Evolutionary conservation across 2,797 vertebrate genomes (phyloP).

Genomic region (Syngnathus rostellatus): DNA sequence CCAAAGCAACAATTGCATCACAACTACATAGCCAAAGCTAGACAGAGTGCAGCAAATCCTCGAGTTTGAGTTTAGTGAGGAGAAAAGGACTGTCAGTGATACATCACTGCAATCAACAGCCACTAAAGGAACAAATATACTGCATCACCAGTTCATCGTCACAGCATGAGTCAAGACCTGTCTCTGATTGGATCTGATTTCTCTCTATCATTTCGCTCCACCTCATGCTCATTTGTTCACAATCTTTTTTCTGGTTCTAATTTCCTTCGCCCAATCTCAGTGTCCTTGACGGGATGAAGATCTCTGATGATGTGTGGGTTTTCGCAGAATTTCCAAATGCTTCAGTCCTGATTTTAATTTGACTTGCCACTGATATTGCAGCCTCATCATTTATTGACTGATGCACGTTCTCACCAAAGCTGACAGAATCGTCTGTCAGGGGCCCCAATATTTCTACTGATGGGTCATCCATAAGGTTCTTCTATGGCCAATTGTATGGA

Average conservation of each 20-base stretch:
- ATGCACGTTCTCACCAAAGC: slow-evolving; percentile 1
- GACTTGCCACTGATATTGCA: neutral
- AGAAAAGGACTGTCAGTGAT: slow-evolving; percentile 13
- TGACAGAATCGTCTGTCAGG: slow-evolving; percentile 15
- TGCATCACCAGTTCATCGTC: slow-evolving; percentile 33
- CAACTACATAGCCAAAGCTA: too few relatives aligned
- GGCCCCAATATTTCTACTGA: slow-evolving; percentile 32
- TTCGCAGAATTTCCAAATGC: neutral
- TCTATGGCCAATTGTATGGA: slow-evolving; percentile 29
- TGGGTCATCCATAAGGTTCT: slow-evolving; percentile 47
- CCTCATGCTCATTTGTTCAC: neutral
- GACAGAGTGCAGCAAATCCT: too few relatives aligned
- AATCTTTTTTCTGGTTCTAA: neutral
- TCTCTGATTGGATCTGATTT: slow-evolving; percentile 13
- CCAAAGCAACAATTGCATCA: too few relatives aligned
- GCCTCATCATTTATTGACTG: neutral
- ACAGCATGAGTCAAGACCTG: slow-evolving; percentile 4
- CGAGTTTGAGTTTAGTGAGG: too few relatives aligned
- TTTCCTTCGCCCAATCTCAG: neutral
- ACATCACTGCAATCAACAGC: slow-evolving; percentile 46
- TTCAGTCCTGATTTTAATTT: slow-evolving; percentile 1
- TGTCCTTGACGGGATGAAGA: neutral
- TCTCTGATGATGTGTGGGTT: neutral
- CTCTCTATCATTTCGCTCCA: slow-evolving; percentile 8
- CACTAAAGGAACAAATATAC: slow-evolving; percentile 35